phyloP scores from a whole-genome alignment of 2,113 vertebrate genomes.

The Xerus inauris region DNA sequence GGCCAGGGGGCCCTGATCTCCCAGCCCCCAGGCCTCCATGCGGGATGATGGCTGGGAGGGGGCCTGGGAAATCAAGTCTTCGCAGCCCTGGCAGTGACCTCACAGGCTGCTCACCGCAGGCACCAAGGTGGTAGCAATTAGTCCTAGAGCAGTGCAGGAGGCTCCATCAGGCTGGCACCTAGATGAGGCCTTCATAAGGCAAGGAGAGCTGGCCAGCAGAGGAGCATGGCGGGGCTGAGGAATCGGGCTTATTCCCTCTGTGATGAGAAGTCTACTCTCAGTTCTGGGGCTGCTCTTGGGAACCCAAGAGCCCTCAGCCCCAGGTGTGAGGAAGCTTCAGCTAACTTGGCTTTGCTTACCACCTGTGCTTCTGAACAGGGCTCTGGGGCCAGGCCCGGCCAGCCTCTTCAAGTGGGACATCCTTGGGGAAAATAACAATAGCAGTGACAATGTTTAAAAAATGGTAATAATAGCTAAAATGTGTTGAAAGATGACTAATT shows the following conservation, averaged over 20 bases:
- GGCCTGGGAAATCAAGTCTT: neutral
- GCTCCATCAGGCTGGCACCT: neutral
- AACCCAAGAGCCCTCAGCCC: neutral
- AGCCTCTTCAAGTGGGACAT: neutral
- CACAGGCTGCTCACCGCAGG: neutral
- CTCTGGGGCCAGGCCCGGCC: neutral
- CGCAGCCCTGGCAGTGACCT: neutral
- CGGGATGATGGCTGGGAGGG: neutral
- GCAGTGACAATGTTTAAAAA: neutral
- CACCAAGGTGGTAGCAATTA: constrained; percentile 73
- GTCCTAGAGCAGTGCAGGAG: constrained; percentile 51
- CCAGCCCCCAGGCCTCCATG: neutral
- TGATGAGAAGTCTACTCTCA: neutral
- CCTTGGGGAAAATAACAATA: neutral
- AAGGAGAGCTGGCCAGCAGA: constrained; percentile 19
- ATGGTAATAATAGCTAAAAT: neutral
- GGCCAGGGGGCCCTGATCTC: constrained; percentile 66
- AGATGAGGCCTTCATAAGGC: constrained; percentile 38
- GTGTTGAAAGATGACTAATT: neutral
- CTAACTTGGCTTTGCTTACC: neutral
- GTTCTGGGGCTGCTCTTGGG: neutral
- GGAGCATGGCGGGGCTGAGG: neutral
- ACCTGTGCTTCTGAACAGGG: neutral
- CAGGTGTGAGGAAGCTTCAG: neutral
- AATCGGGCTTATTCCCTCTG: neutral